Percentiles rank a stretch among this genome's conserved stretches.
phyloP scores from a whole-genome alignment of 1,140 invertebrate genomes.

The Zaprionus africanus region DNA sequence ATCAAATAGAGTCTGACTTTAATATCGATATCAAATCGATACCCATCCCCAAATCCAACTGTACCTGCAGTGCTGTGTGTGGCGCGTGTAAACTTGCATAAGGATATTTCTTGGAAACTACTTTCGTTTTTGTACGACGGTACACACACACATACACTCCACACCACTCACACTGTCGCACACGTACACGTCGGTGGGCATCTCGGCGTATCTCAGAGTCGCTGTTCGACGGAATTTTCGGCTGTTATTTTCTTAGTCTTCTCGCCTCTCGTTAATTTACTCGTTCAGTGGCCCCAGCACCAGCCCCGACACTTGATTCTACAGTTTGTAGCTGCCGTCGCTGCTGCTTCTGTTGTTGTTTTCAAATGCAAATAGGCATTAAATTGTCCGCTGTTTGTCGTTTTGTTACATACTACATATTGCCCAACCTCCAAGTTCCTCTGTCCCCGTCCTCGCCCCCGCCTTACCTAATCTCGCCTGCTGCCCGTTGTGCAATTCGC shows the following conservation, averaged over 20 bases:
- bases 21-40: background rate
- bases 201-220: background rate
- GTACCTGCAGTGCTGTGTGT: background rate
- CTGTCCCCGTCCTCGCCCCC: background rate
- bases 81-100: background rate
- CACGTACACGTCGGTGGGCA: background rate
- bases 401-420: conserved; percentile 77
- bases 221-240: background rate
- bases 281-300: conserved; percentile 49
- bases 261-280: conserved; percentile 60
- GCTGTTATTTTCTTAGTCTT: conserved; percentile 3
- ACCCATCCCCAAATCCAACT: background rate
- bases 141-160: background rate
- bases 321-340: conserved; percentile 46
- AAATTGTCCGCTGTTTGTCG: conserved; percentile 76
- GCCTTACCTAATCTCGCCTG: background rate
- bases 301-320: conserved; percentile 73
- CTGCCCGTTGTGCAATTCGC: conserved; percentile 64
- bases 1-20: background rate
- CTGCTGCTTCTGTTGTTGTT: conserved; percentile 44
- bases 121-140: conserved; percentile 24
- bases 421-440: conserved; percentile 34
- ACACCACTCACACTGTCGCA: background rate
- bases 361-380: conserved; percentile 78
- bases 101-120: background rate